phyloP scores from a whole-genome alignment of 2,888 invertebrate species.

The Oscheius sp. region DNA sequence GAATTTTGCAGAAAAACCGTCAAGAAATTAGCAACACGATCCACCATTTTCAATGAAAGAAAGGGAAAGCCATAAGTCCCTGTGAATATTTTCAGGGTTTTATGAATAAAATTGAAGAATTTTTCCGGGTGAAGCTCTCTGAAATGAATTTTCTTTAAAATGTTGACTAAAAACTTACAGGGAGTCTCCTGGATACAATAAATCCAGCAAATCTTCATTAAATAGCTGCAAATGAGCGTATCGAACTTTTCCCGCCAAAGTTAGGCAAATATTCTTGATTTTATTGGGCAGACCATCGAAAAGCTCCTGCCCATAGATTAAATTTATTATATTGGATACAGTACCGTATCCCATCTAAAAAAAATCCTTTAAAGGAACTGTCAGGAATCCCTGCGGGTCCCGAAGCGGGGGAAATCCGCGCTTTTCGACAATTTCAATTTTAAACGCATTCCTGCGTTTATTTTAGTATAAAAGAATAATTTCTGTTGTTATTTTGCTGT shows the following conservation, averaged over 20 bases:
- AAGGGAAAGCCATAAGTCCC: not conserved
- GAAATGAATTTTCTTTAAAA: not conserved
- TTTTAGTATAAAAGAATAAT: no score
- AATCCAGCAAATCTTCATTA: not conserved
- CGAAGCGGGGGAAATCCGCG: no score
- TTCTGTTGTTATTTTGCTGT: no score
- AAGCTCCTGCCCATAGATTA: not conserved
- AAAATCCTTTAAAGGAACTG: no score
- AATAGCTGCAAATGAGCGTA: slow-evolving; percentile 10
- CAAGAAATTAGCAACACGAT: slow-evolving; percentile 12
- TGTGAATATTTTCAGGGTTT: not conserved
- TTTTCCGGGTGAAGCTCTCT: not conserved
- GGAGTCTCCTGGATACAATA: not conserved
- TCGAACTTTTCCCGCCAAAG: slow-evolving; percentile 3
- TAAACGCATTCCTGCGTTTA: no score
- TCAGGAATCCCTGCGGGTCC: no score
- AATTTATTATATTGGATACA: not conserved
- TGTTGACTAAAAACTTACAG: not conserved
- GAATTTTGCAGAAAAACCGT: not conserved
- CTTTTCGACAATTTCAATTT: no score
- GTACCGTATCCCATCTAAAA: not conserved
- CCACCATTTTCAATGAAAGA: not conserved
- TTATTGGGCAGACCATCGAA: not conserved
- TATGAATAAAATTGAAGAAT: slow-evolving; percentile 1
- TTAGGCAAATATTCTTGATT: not conserved